Percentiles rank a stretch among this genome's conserved stretches.
phyloP scores from a whole-genome alignment of 2,113 vertebrate species.

The Edolisoma coerulescens region DNA sequence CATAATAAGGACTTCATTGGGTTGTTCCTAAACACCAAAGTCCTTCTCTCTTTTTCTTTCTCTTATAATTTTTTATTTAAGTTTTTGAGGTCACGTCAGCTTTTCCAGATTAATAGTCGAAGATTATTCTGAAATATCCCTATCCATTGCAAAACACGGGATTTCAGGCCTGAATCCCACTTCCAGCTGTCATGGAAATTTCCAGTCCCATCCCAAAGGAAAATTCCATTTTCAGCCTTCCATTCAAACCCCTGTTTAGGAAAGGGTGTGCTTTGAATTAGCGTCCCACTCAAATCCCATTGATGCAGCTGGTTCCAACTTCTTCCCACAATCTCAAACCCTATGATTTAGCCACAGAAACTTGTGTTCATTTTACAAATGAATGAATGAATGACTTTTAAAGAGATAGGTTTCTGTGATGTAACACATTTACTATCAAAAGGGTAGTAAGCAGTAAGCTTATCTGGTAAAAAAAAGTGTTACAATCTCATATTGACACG shows the following conservation, averaged over 20 bases:
- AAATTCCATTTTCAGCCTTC: slow-evolving; percentile 26
- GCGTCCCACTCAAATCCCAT: background rate
- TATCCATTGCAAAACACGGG: background rate
- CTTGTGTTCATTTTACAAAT: background rate
- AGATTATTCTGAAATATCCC: slow-evolving; percentile 21
- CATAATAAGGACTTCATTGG: background rate
- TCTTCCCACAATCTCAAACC: background rate
- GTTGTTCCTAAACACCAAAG: background rate
- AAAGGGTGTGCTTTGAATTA: background rate
- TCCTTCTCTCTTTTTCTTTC: background rate
- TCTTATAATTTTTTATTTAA: background rate
- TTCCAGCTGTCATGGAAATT: slow-evolving; percentile 47
- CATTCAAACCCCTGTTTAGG: background rate
- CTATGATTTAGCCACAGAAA: background rate
- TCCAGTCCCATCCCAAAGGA: slow-evolving; percentile 15
- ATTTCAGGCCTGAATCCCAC: slow-evolving; percentile 10
- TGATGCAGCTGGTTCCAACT: background rate
- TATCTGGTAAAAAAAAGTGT: background rate
- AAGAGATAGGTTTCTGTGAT: background rate
- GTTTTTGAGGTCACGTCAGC: slow-evolving; percentile 6
- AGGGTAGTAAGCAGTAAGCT: background rate
- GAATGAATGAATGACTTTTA: background rate
- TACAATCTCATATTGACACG: background rate
- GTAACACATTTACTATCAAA: background rate
- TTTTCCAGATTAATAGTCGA: slow-evolving; percentile 29